Evolutionary conservation across 2,888 invertebrate species (phyloP).

Genomic region (Pegoplata infirma): DNA sequence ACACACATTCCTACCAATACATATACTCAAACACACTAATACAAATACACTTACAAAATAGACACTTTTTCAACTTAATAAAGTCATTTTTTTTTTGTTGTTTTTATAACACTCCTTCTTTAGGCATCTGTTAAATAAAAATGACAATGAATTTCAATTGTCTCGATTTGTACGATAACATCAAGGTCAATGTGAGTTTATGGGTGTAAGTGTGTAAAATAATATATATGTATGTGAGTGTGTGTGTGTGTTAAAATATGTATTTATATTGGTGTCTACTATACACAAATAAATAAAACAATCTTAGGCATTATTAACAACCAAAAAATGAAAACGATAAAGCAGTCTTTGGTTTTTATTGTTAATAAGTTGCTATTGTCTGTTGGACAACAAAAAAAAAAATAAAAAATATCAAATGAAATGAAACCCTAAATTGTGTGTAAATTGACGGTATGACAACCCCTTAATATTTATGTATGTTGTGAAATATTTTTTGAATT

Average conservation of each 20-base stretch:
- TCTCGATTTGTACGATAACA: conserved; percentile 41
- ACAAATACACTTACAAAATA: neutral
- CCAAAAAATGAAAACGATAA: conserved; percentile 13
- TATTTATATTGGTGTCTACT: neutral
- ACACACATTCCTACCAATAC: too few species aligned
- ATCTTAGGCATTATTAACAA: conserved; percentile 35
- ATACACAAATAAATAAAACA: conserved; percentile 26
- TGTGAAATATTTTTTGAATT: neutral
- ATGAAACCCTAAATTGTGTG: conserved; percentile 22
- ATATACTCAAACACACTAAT: too few species aligned
- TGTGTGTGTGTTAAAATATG: neutral
- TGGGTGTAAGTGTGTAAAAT: neutral
- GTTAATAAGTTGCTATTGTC: conserved; percentile 34
- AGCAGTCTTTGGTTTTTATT: conserved; percentile 8
- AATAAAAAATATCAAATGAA: neutral
- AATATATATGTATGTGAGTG: too few species aligned
- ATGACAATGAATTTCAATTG: conserved; percentile 49
- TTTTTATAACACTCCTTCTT: conserved; percentile 1
- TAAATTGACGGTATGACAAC: conserved; percentile 34
- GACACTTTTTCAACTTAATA: conserved; percentile 27
- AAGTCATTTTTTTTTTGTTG: conserved; percentile 22
- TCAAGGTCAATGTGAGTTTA: conserved; percentile 41
- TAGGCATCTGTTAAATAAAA: neutral
- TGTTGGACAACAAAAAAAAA: conserved; percentile 4
- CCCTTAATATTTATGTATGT: neutral